Evolutionary conservation across 2,888 invertebrate species (phyloP), one percentile per base, ranked within the genome.

Genomic region (Lycia hirtaria): DNA sequence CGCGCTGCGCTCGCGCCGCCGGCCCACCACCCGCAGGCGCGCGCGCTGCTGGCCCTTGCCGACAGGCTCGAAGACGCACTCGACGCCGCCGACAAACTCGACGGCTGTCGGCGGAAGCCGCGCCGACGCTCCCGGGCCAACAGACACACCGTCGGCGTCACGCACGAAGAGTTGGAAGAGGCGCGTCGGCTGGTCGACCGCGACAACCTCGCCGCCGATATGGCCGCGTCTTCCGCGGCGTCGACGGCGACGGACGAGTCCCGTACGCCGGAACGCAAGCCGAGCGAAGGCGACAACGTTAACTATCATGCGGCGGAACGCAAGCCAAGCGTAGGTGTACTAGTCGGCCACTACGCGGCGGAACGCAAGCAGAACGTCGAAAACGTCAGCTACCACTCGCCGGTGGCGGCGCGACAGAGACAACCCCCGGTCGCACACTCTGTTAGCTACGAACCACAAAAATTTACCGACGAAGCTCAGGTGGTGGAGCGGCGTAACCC

Each of bases 71-170:
- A 96, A 72, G 93, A 94, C 62, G 92, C 94, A 38, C 84, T 93
- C 22, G 83, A 83, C 60, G 85, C 85, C 47, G 80, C 88, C 62
- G 84, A 87, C 73, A 68, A 87, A 0, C 80, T 88, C 22, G 87
- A 90, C 67, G 87, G 87, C 60, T 85, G 85, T 72, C 80, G 80
- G 56, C 81, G 90, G 51, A 82, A 81, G 5, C 81, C 92, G 2
- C 88, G 94, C 20, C 93, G 94, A 60, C 93, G 94, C 53, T 93
- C 93, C 63, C 93, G 95, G 24, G 94, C 94, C 60, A 93, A 93
- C 41, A 88, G 97, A 0, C 96, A 97, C 81, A 97, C 97, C 0
- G 96, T 97, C 17, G 97, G 96, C 41, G 97, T 97, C 14, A 96
- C 96, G 32, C 93, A 94, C 38, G 96, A 96, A 77, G 97, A 97